Percentiles rank a stretch among this genome's conserved stretches.
Conservation (phyloP, 2,797 vertebrate genomes). For the Botia almorhae region DNA sequence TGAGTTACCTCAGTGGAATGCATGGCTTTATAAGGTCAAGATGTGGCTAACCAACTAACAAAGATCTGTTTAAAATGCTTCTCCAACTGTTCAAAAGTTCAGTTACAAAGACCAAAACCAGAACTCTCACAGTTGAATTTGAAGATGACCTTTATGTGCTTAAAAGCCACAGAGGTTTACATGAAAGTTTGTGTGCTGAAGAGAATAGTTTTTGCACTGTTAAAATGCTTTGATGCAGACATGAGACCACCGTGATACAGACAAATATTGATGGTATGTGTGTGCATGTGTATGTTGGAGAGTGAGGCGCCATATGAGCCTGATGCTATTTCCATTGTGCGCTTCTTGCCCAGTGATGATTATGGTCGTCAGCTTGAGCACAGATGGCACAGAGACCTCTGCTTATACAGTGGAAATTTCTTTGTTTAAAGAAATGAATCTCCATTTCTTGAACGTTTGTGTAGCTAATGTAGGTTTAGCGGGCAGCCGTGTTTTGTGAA, state of each 20-base stretch:
- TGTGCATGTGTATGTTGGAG: slow-evolving; percentile 18
- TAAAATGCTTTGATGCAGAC: slow-evolving; percentile 29
- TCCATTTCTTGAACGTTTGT: neutral
- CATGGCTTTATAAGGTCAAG: slow-evolving; percentile 18
- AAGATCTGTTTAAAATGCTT: slow-evolving; percentile 8
- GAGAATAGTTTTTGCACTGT: slow-evolving; percentile 18
- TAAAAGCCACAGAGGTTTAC: slow-evolving; percentile 22
- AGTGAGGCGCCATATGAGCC: neutral
- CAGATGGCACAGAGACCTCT: slow-evolving; percentile 35
- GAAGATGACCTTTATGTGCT: neutral
- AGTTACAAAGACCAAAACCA: neutral
- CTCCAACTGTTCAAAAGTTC: neutral
- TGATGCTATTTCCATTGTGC: slow-evolving; percentile 43
- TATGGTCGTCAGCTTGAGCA: slow-evolving; percentile 35
- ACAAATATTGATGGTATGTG: slow-evolving; percentile 18
- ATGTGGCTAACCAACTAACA: slow-evolving; percentile 17
- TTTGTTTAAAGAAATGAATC: slow-evolving; percentile 27
- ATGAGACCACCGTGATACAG: slow-evolving; percentile 2
- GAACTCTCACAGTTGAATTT: slow-evolving; percentile 22
- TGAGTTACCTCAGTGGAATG: slow-evolving; percentile 27
- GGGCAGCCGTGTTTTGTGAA: slow-evolving; percentile 8
- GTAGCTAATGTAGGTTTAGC: neutral
- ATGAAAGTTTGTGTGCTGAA: slow-evolving; percentile 17
- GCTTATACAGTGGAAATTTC: neutral
- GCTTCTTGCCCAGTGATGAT: slow-evolving; percentile 34